phyloP scores from a whole-genome alignment of 2,797 vertebrate species.

The Eremophila alpestris region DNA sequence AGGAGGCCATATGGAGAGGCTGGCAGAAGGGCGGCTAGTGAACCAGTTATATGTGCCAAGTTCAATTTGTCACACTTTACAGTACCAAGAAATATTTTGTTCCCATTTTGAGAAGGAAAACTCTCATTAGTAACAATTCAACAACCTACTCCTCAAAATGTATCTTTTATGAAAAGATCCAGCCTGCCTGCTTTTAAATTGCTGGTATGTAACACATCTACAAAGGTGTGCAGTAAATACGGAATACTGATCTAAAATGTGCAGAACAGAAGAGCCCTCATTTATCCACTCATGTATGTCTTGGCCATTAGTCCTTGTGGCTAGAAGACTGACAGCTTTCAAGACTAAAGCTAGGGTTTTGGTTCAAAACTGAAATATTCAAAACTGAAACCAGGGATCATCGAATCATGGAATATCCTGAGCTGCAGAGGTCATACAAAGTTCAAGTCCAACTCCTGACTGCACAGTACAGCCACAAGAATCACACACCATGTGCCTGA shows the following conservation, averaged over 20 bases:
- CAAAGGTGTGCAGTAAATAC: not conserved
- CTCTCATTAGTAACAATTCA: not conserved
- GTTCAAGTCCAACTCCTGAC: not conserved
- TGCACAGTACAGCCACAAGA: not conserved
- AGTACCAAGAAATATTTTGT: conserved; percentile 2
- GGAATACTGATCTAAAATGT: fast-evolving
- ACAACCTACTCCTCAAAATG: not conserved
- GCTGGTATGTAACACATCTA: not conserved
- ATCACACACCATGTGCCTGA: not conserved
- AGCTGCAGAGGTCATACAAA: not conserved
- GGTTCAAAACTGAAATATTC: not conserved
- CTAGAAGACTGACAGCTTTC: not conserved
- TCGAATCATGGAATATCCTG: not conserved
- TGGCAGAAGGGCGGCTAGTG: conserved; percentile 68
- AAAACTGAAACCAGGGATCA: not conserved
- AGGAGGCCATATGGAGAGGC: conserved; percentile 52
- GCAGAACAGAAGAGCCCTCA: not conserved
- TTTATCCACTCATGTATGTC: not conserved
- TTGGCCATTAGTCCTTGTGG: not conserved
- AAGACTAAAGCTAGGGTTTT: not conserved
- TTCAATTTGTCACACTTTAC: conserved; percentile 53
- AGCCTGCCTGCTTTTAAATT: not conserved
- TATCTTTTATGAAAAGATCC: not conserved
- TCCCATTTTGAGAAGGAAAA: not conserved
- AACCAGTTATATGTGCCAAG: conserved; percentile 63